Conservation (phyloP, 2,888 invertebrate species). For the Bibio marci region DNA sequence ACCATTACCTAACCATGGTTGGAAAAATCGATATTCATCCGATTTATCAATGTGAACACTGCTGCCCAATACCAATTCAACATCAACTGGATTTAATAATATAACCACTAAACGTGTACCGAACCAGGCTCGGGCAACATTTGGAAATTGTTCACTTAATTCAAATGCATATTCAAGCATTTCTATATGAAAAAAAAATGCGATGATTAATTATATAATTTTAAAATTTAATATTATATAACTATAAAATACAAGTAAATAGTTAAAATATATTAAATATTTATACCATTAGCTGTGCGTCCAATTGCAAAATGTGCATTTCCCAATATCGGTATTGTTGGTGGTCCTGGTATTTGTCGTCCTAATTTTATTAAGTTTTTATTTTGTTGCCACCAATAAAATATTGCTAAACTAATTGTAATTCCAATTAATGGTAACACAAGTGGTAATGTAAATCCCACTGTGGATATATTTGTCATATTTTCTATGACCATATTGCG, state of each 20-base stretch:
- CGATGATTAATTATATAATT: too few relatives aligned
- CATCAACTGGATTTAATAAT: slow-evolving; percentile 48
- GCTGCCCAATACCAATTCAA: slow-evolving; percentile 56
- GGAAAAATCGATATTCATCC: slow-evolving; percentile 4
- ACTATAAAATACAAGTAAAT: too few relatives aligned
- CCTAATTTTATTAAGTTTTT: slow-evolving; percentile 39
- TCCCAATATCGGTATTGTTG: slow-evolving; percentile 46
- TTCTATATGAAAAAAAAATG: slow-evolving; percentile 29
- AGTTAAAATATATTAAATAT: too few relatives aligned
- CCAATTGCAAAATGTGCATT: slow-evolving; percentile 47
- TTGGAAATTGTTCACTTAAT: slow-evolving; percentile 34
- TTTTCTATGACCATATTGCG: too few relatives aligned
- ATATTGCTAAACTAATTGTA: slow-evolving; percentile 23
- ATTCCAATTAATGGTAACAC: slow-evolving; percentile 20
- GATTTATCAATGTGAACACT: slow-evolving; percentile 54
- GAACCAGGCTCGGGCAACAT: slow-evolving; percentile 43
- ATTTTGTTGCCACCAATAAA: slow-evolving; percentile 34
- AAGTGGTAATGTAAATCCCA: slow-evolving; percentile 4
- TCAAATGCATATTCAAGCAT: slow-evolving; percentile 34
- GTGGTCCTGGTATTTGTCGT: slow-evolving; percentile 50
- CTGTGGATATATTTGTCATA: background rate
- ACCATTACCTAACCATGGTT: slow-evolving; percentile 58
- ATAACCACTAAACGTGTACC: slow-evolving; percentile 52
- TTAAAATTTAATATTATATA: too few relatives aligned
- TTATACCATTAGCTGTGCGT: slow-evolving; percentile 40